Evolutionary conservation across 1,140 invertebrate species (phyloP).

Genomic region (Ectropis grisescens): DNA sequence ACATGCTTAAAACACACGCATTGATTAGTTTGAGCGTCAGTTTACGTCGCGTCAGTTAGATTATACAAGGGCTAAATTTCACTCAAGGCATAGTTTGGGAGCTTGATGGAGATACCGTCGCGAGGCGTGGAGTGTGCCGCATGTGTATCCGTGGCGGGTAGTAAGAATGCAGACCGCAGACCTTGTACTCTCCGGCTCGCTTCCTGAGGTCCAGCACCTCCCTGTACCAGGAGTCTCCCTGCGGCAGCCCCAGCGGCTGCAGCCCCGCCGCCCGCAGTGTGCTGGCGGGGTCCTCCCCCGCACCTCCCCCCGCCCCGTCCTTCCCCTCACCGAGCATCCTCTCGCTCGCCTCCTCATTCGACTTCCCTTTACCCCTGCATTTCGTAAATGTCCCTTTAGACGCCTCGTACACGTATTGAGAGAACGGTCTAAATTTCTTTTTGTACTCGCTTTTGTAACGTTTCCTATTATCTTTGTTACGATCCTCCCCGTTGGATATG

Average conservation of each 20-base stretch:
- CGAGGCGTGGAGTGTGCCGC: too few species aligned
- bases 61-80: too few species aligned
- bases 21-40: too few species aligned
- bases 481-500: constrained; percentile 68
- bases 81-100: too few species aligned
- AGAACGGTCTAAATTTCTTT: constrained; percentile 86
- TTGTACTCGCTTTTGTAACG: constrained; percentile 82
- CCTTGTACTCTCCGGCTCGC: constrained; percentile 93
- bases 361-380: constrained; percentile 71
- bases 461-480: constrained; percentile 70
- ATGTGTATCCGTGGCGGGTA: too few species aligned
- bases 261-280: constrained; percentile 51
- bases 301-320: constrained; percentile 56
- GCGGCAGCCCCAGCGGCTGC: constrained; percentile 52
- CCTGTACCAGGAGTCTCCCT: constrained; percentile 80
- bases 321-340: constrained; percentile 38
- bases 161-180: constrained; percentile 62
- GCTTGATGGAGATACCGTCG: too few species aligned
- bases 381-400: constrained; percentile 80
- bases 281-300: constrained; percentile 36
- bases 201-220: constrained; percentile 90
- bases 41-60: too few species aligned
- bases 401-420: constrained; percentile 81
- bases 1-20: too few species aligned
- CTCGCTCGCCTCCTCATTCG: constrained; percentile 60